Evolutionary conservation across 1,140 invertebrate genomes (phyloP), one percentile per base, ranked within the genome.

Genomic region (Ceratina calcarata): DNA sequence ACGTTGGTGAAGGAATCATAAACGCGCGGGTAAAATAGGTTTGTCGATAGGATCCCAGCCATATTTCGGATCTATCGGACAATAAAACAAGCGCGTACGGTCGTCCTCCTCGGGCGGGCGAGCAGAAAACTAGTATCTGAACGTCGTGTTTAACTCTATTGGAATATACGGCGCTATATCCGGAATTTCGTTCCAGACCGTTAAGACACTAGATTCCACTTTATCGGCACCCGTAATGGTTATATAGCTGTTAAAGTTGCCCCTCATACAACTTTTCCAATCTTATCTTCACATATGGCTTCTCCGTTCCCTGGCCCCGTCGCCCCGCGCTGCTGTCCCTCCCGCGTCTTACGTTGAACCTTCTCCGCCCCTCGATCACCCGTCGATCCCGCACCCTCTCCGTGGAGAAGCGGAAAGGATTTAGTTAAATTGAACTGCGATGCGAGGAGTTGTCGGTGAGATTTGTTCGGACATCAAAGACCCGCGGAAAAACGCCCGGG

Each of bases 181-280:
- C 89, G 88, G 90, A 91, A 92, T 91, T 91, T 91, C 90, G 87
- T 91, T 91, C 87, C 88, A 86, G 88, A 83, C 88, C 89, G 90
- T 91, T 91, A 91, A 91, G 90, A 89, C 91, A 91, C 90, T 92
- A 91, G 91, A 92, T 92, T 92, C 91, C 89, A 91, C 90, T 92
- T 91, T 92, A 92, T 91, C 88, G 90, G 88, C 88, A 90, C 81
- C 32, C 87, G 92, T 93, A 93, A 93, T 93, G 89, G 93, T 91
- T 90, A 91, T 93, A 92, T 92, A 93, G 93, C 92, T 91, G 92
- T 93, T 92, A 93, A 91, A 91, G 86, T 91, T 90, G 89, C 89
- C 90, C 91, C 91, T 93, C 89, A 87, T 93, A 91, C 92, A 93
- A 93, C 92, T 93, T 93, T 94, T 93, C 93, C 93, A 93, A 93